Percentiles rank a stretch among this genome's conserved stretches.
Evolutionary conservation across 2,888 invertebrate species (phyloP).

Genomic region (Colostygia pectinataria): DNA sequence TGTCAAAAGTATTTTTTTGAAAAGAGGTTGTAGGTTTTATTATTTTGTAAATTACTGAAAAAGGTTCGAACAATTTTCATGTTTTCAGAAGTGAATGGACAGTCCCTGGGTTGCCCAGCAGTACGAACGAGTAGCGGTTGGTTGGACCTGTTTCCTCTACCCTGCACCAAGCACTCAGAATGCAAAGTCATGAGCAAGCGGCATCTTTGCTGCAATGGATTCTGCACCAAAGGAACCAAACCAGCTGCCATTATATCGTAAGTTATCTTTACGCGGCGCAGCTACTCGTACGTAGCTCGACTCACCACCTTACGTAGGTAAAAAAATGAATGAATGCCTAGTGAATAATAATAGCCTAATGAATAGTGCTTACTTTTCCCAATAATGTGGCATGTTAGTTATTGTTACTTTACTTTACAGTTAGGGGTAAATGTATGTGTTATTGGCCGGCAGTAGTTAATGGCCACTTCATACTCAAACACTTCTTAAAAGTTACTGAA

Average conservation of each 20-base stretch:
- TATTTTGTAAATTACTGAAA: no score
- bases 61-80: neutral
- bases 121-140: slow-evolving; percentile 77
- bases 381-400: no score
- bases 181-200: slow-evolving; percentile 80
- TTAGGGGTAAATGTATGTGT: no score
- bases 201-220: slow-evolving; percentile 82
- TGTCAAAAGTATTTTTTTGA: neutral
- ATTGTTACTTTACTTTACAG: no score
- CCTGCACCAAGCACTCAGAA: slow-evolving; percentile 79
- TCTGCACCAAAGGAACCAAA: slow-evolving; percentile 76
- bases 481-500: no score
- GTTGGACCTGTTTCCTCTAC: slow-evolving; percentile 81
- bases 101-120: slow-evolving; percentile 68
- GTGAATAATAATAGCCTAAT: no score
- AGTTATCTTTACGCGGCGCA: slow-evolving; percentile 34
- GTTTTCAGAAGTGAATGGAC: slow-evolving; percentile 47
- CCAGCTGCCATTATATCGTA: slow-evolving; percentile 55
- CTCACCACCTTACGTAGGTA: neutral
- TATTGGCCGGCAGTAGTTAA: no score
- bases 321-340: no score
- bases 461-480: no score
- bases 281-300: slow-evolving; percentile 2
- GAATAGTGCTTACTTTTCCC: no score
- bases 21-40: neutral